Evolutionary conservation across 2,888 invertebrate genomes (phyloP), one percentile per base, ranked within the genome.

Genomic region (Sympetrum striolatum): DNA sequence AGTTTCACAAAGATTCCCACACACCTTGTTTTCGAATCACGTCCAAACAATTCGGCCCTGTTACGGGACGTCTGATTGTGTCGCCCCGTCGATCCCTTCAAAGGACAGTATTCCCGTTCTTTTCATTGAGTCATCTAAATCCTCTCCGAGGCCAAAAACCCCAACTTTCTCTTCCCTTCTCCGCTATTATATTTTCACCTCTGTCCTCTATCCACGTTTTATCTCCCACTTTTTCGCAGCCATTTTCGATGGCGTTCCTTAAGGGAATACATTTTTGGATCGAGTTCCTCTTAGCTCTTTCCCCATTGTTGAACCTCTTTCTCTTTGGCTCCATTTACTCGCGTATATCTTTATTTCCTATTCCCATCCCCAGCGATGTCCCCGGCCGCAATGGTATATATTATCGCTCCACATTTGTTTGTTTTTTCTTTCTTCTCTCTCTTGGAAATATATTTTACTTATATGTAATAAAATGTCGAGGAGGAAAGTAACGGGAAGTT

Each of bases 1-100:
- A 31, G 35, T 79, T 48, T 14, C 8, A 25, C 44, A 35, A 81
- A 53, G 53, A 10, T 31, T 58, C 22, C 18, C 35, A 25, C 82
- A 25, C 25, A 58, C 82, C 31, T 58, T 53, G 58, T 58, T 82
- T 82, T 82, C 82, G 82, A 58, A 82, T 58, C 82, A 82, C 82
- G 82, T 82, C 22, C 58, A 53, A 82, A 82, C 82, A 58, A 82
- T 82, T 82, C 82, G 4, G 31, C 31, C 31, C 58, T 35, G 58
- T 82, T 31, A 31, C 82, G 35, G 82, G 35, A 82, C 31, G 82
- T 48, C 82, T 58, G 82, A 82, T 82, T 82, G 82, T 35, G 35
- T 58, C 18, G 31, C 35, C 31, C 5, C 2, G 22, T 6, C 60
- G 22, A 8, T 12, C 73, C 31, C 73, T 31, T 10, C 73, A 73